Evolutionary conservation across 2,888 invertebrate species (phyloP).

Genomic region (Lasioglossum morio): DNA sequence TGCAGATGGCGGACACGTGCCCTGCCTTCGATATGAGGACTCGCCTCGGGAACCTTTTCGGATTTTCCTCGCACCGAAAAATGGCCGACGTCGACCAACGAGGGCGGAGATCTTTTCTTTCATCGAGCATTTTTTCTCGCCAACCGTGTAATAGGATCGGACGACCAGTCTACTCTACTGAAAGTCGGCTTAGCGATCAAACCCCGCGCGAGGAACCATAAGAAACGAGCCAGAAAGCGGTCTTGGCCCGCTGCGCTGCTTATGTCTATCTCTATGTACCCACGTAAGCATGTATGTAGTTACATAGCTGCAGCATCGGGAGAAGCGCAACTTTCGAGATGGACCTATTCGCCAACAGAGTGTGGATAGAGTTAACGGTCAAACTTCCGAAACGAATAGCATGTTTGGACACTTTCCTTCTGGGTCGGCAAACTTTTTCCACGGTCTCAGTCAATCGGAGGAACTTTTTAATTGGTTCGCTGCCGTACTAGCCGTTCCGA

Average conservation of each 20-base stretch:
- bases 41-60: constrained; percentile 22
- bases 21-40: constrained; percentile 54
- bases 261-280: not conserved
- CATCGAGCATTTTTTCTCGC: constrained; percentile 30
- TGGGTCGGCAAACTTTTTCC: not conserved
- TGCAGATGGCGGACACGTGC: constrained; percentile 73
- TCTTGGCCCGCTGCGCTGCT: not conserved
- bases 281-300: not conserved
- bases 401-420: constrained; percentile 6
- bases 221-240: not conserved
- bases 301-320: not conserved
- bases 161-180: constrained; percentile 40
- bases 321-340: not conserved
- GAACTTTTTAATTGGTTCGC: not conserved
- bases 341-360: not conserved
- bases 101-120: constrained; percentile 32
- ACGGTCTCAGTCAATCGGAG: not conserved
- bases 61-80: constrained; percentile 22
- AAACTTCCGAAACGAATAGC: not conserved
- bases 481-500: not conserved
- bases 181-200: constrained; percentile 20
- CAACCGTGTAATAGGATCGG: constrained; percentile 37
- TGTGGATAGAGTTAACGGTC: not conserved
- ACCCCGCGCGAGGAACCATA: not conserved
- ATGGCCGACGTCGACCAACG: constrained; percentile 1